Conservation (phyloP, 2,113 vertebrate species). For the Albula goreensis region DNA sequence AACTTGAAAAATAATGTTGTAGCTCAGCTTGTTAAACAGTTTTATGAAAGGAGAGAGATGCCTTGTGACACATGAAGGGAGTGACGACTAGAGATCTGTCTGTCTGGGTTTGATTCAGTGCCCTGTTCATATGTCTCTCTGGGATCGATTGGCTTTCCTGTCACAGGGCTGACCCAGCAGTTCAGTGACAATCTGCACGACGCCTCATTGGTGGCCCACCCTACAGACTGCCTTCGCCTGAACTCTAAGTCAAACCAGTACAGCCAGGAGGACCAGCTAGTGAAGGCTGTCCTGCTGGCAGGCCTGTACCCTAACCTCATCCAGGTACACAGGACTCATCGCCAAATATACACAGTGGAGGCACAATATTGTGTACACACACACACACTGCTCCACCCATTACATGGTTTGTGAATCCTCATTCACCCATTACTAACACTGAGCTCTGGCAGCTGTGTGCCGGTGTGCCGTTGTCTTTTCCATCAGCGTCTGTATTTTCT, state of each 20-base stretch:
- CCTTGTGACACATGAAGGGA: no score
- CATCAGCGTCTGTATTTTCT: neutral
- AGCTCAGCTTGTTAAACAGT: no score
- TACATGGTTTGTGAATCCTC: no score
- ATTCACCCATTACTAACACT: no score
- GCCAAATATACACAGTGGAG: no score
- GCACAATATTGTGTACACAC: neutral
- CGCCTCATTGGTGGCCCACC: conserved; percentile 75
- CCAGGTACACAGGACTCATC: conserved; percentile 70
- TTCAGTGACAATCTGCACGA: conserved; percentile 89
- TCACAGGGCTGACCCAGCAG: conserved; percentile 87
- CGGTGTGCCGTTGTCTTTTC: no score
- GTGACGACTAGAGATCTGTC: no score
- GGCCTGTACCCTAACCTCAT: conserved; percentile 96
- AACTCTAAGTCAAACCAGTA: conserved; percentile 80
- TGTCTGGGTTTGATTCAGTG: neutral
- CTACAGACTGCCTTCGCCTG: conserved; percentile 71
- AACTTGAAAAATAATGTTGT: no score
- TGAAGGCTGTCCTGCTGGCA: conserved; percentile 90
- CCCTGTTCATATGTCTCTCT: neutral
- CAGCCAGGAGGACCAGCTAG: conserved; percentile 84
- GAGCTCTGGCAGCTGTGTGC: no score
- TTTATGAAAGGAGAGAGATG: no score
- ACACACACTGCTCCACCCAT: neutral
- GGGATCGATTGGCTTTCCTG: neutral